These are phyloP conservation scores for Paramormyrops hopkinsi DNA, from an alignment of 2,797 vertebrate genomes.

Conservation along the genomic window DNA sequence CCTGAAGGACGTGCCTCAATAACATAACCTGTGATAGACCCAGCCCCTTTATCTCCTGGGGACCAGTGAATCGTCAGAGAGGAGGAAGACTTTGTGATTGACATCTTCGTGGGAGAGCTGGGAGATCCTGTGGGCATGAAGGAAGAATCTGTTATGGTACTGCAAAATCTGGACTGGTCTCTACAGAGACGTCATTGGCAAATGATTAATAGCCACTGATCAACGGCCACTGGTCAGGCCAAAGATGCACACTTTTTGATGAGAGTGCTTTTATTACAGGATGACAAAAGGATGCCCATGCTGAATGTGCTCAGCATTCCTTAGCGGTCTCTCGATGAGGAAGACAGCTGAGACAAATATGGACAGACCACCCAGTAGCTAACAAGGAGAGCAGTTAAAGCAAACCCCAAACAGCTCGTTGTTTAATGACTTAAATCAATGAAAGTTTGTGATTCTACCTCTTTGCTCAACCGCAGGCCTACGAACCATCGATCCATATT, in stretches of 20 bases:
- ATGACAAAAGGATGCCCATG: neutral
- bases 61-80: conserved; percentile 78
- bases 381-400: neutral
- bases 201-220: neutral
- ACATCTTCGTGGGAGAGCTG: conserved; percentile 72
- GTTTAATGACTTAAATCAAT: conserved; percentile 22
- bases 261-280: neutral
- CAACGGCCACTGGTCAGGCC: neutral
- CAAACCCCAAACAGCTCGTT: conserved; percentile 1
- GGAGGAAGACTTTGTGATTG: conserved; percentile 78
- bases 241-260: neutral
- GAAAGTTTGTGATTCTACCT: conserved; percentile 23
- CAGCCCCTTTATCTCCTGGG: conserved; percentile 67
- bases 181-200: neutral
- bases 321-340: neutral
- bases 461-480: conserved; percentile 20
- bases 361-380: neutral
- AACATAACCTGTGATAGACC: conserved; percentile 75
- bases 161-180: neutral
- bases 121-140: conserved; percentile 69
- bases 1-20: conserved; percentile 89
- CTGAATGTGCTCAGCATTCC: neutral
- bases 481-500: conserved; percentile 33
- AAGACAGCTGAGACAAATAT: neutral
- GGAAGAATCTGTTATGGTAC: neutral